A percentile compares a stretch with the other conserved stretches of the same genome.
Evolutionary conservation across 2,113 vertebrate species (phyloP).

Genomic region (Polyodon spathula): DNA sequence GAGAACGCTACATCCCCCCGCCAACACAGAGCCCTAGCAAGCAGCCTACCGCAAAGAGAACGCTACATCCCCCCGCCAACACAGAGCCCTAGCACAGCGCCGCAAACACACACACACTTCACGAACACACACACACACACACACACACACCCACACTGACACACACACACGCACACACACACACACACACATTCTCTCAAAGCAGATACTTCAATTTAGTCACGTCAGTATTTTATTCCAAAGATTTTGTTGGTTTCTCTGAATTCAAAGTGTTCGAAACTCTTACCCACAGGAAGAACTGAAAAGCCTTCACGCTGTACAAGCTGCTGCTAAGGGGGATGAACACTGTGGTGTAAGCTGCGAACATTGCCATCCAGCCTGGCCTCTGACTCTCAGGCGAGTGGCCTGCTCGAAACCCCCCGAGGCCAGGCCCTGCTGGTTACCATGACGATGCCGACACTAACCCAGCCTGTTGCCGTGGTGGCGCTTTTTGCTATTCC

Average conservation of each 20-base stretch:
- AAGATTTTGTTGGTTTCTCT: not conserved
- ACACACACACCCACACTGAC: not conserved
- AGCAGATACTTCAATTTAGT: no score
- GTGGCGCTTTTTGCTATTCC: no score
- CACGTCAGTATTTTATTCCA: no score
- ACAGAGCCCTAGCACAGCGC: slow-evolving; percentile 3
- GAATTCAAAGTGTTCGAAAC: no score
- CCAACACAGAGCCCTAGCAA: no score
- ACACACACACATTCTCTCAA: slow-evolving; percentile 10
- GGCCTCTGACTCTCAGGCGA: slow-evolving; percentile 18
- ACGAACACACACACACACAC: slow-evolving; percentile 10
- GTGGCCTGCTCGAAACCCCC: slow-evolving; percentile 49
- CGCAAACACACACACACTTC: slow-evolving; percentile 1
- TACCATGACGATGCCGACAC: slow-evolving; percentile 33
- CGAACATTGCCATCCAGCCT: slow-evolving; percentile 50
- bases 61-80: no score
- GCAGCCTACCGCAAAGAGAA: no score
- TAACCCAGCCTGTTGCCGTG: no score
- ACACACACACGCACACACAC: not conserved
- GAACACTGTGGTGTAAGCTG: slow-evolving; percentile 61
- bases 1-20: no score
- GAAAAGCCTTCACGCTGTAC: slow-evolving; percentile 57
- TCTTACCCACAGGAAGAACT: slow-evolving; percentile 65
- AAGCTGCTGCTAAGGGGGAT: slow-evolving; percentile 63
- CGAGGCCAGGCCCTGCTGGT: slow-evolving; percentile 46